Base-by-base conservation (phyloP, 2,113 vertebrate genomes). In the Xyrauchen texanus region DNA sequence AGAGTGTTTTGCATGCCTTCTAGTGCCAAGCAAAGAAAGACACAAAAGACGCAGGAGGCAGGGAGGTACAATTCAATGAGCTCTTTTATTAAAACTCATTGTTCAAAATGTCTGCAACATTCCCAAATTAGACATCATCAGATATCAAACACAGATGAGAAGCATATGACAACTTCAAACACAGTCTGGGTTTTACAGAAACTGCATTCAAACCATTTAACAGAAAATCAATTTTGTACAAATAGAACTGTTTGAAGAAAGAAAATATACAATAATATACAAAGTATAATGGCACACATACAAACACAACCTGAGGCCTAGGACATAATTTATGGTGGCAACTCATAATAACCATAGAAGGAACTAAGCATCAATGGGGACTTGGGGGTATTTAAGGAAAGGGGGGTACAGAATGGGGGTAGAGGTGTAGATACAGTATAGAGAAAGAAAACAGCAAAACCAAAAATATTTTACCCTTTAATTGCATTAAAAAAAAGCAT, bases 11-110 rank as follows among this genome's bases (percentile, higher is more conserved):
- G 53, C 51, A 52, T 47, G 44, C 45, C n/a, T 74, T 74, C 58
- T 74, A 74, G 46, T 74, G 58, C 71, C 11, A 78, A 68, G 65
- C 65, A 77, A 13, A 72, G 65, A 75, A 53, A 69, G 52, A 68
- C 68, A 76, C 66, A 67, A 71, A 68, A 65, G 64, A 63, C 53
- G 65, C 69, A 81, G 63, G 64, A 79, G 62, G 55, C 73, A n/a
- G 65, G 34, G 72, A 11, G 16, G 53, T 83, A 58, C 68, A 73
- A 72, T 65, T 69, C 70, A 79, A 58, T 52, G 13, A 74, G 11
- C 10, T 51, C 16, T 13, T 74, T 74, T 74, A 74, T 74, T 74
- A 34, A 4, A 10, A 62, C 15, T 62, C 46, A 62, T 49, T 51
- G 44, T 15, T 47, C 21, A 61, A 61, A 49, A 42, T n/a, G 47